A percentile compares a stretch with the other conserved stretches of the same genome.
These are phyloP conservation scores for Plebejus argus DNA, from an alignment of 2,888 invertebrate species.

Conservation along the genomic window DNA sequence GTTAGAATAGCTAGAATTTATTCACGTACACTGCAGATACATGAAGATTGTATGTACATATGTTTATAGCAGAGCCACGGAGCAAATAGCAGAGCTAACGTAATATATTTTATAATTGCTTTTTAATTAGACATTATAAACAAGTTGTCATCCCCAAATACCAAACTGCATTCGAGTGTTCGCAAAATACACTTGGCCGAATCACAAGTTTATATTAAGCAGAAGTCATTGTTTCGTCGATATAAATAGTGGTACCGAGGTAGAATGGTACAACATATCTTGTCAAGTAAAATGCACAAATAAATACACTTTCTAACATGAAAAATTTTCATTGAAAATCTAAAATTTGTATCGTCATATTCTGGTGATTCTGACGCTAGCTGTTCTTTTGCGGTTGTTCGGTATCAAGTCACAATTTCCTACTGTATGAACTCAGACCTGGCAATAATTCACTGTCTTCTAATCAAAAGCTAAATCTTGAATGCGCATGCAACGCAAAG, in stretches of 20 bases:
- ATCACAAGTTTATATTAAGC: slow-evolving; percentile 26
- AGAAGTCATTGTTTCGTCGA: slow-evolving; percentile 26
- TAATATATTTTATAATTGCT: not conserved
- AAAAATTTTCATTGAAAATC: too few relatives aligned
- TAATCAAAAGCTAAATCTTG: not conserved
- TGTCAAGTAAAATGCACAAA: not conserved
- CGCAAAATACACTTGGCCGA: slow-evolving; percentile 25
- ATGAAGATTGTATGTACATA: not conserved
- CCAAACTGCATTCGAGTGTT: slow-evolving; percentile 12
- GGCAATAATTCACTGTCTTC: not conserved
- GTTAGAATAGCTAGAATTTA: not conserved
- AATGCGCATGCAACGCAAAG: not conserved
- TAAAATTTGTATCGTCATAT: not conserved
- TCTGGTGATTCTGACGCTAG: not conserved
- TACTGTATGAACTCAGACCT: not conserved
- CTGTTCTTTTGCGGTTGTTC: not conserved
- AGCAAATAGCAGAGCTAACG: not conserved
- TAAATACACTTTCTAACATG: not conserved
- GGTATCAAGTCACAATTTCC: not conserved
- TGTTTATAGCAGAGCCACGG: too few relatives aligned
- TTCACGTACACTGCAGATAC: not conserved
- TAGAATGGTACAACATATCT: not conserved
- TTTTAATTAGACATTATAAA: slow-evolving; percentile 32
- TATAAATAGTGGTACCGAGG: slow-evolving; percentile 17
- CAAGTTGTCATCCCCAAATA: slow-evolving; percentile 24